Evolutionary conservation across 2,113 vertebrate species (phyloP).

Genomic region (Festucalex cinctus): DNA sequence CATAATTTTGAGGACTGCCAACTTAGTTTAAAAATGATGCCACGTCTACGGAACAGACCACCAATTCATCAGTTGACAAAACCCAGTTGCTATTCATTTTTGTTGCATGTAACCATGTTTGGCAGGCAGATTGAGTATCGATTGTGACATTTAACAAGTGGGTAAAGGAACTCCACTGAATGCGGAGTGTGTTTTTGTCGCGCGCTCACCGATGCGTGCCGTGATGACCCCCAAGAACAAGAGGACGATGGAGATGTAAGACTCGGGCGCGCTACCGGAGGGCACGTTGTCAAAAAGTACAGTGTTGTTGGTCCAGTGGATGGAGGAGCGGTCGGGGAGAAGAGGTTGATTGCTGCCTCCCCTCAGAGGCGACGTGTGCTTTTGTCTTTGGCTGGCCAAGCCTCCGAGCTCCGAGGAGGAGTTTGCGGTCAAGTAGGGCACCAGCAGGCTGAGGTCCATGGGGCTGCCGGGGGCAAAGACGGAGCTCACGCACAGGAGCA

Average conservation of each 20-base stretch:
- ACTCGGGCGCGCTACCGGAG: slow-evolving; percentile 65
- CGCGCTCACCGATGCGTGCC: slow-evolving; percentile 72
- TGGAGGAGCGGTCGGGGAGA: slow-evolving; percentile 74
- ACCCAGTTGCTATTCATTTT: not conserved
- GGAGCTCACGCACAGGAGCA: slow-evolving; percentile 76
- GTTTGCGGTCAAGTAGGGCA: slow-evolving; percentile 56
- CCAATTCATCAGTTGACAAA: not conserved
- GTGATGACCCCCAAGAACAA: slow-evolving; percentile 79
- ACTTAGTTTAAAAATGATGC: not conserved
- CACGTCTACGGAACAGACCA: not conserved
- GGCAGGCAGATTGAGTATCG: not conserved
- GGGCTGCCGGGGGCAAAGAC: slow-evolving; percentile 80
- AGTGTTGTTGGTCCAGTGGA: slow-evolving; percentile 82
- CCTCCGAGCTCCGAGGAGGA: slow-evolving; percentile 54
- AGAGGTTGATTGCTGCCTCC: slow-evolving; percentile 75
- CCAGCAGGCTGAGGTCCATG: slow-evolving; percentile 71
- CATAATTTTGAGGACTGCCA: not conserved
- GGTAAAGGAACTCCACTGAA: not conserved
- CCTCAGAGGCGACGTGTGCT: slow-evolving; percentile 61
- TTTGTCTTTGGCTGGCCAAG: slow-evolving; percentile 61
- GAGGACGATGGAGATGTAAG: slow-evolving; percentile 75
- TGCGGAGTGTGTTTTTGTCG: not conserved
- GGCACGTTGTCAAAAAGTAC: slow-evolving; percentile 74
- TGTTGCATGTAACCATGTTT: not conserved
- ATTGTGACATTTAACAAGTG: not conserved